A percentile compares a stretch with the other conserved stretches of the same genome.
Evolutionary conservation across 2,888 invertebrate genomes (phyloP).

Genomic region (Onthophagus sagittarius): DNA sequence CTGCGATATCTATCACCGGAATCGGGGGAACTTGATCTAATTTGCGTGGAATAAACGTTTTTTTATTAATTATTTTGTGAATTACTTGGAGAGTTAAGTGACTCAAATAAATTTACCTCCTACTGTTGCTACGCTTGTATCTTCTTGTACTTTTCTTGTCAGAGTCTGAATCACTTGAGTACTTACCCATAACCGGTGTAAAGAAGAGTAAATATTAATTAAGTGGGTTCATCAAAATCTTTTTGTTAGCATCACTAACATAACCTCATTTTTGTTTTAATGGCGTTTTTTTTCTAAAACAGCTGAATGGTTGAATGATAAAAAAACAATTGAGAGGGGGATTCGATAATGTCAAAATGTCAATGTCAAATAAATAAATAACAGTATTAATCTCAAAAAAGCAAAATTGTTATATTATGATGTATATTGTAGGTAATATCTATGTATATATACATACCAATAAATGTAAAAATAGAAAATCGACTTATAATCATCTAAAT

Average conservation of each 20-base stretch:
- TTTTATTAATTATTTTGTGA: not conserved
- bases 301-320: no score
- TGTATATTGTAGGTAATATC: no score
- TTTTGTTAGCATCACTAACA: no score
- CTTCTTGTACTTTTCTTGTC: constrained; percentile 44
- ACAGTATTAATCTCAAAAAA: no score
- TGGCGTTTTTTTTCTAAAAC: not conserved
- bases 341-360: no score
- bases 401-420: not conserved
- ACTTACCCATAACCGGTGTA: constrained; percentile 44
- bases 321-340: no score
- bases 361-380: no score
- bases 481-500: no score
- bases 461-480: no score
- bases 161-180: constrained; percentile 48
- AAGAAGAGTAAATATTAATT: constrained; percentile 6
- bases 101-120: constrained; percentile 38
- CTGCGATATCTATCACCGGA: constrained; percentile 36
- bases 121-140: constrained; percentile 42
- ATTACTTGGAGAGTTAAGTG: no score
- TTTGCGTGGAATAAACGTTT: not conserved
- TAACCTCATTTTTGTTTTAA: not conserved
- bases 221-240: not conserved
- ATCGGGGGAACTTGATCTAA: constrained; percentile 43
- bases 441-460: no score